Evolutionary conservation across 2,888 invertebrate species (phyloP).

Genomic region (Myopa tessellatipennis): DNA sequence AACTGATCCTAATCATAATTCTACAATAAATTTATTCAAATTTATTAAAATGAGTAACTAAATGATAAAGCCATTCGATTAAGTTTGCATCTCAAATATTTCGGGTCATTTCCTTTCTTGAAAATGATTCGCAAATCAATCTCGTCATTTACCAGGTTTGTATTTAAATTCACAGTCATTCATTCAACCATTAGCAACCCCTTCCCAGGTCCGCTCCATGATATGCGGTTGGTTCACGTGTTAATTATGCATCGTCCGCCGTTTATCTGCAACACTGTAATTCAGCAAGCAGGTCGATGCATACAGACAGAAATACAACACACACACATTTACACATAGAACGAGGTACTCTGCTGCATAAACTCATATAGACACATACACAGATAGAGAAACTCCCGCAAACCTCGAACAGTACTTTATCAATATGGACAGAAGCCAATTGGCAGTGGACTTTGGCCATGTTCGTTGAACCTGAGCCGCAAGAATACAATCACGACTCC

Average conservation of each 20-base stretch:
- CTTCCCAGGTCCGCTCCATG: no score
- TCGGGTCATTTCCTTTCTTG: not conserved
- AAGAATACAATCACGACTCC: not conserved
- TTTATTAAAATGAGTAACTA: no score
- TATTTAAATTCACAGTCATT: not conserved
- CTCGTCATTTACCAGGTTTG: slow-evolving; percentile 5
- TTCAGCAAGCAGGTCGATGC: slow-evolving; percentile 1
- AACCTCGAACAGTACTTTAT: slow-evolving; percentile 21
- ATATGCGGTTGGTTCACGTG: no score
- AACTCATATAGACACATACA: not conserved
- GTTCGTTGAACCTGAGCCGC: slow-evolving; percentile 24
- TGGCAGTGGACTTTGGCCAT: slow-evolving; percentile 25
- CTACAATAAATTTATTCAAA: no score
- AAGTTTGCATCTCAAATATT: not conserved
- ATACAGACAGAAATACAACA: not conserved
- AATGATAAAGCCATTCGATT: not conserved
- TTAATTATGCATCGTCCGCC: slow-evolving; percentile 18
- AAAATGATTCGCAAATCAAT: slow-evolving; percentile 14
- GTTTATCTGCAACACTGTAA: slow-evolving; percentile 28
- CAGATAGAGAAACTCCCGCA: not conserved
- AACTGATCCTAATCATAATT: no score
- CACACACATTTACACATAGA: not conserved
- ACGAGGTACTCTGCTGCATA: not conserved
- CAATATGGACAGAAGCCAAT: not conserved
- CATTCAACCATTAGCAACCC: not conserved